phyloP scores from a whole-genome alignment of 2,888 invertebrate species.

The Phorcus lineatus region DNA sequence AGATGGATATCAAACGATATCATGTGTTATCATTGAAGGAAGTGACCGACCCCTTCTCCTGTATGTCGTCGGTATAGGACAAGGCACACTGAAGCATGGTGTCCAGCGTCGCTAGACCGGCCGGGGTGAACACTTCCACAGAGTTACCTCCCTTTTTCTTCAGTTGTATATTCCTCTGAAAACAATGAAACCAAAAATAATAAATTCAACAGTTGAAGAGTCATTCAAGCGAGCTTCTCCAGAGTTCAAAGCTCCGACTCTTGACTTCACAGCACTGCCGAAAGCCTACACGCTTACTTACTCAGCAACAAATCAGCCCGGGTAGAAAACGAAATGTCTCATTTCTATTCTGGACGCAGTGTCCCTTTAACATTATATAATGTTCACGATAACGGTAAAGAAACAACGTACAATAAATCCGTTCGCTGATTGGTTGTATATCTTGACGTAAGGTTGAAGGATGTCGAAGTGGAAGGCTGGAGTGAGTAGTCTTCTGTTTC shows the following conservation, averaged over 20 bases:
- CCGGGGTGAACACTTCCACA: conserved; percentile 36
- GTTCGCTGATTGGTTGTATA: conserved; percentile 45
- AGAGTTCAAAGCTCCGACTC: too few relatives aligned
- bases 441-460: conserved; percentile 40
- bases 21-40: too few relatives aligned
- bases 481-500: conserved; percentile 48
- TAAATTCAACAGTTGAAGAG: too few relatives aligned
- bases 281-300: too few relatives aligned
- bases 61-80: conserved; percentile 38
- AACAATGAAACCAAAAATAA: not conserved
- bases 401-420: conserved; percentile 41
- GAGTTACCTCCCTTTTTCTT: conserved; percentile 15
- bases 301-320: too few relatives aligned
- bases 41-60: conserved; percentile 31
- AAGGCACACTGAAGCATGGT: conserved; percentile 41
- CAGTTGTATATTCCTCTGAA: conserved; percentile 41
- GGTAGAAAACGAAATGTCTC: too few relatives aligned
- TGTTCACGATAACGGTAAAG: too few relatives aligned
- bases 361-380: too few relatives aligned
- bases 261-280: too few relatives aligned
- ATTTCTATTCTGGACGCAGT: too few relatives aligned
- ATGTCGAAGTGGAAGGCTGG: conserved; percentile 54
- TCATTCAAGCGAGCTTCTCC: too few relatives aligned
- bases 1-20: too few relatives aligned
- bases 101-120: conserved; percentile 37